Base-by-base conservation (phyloP, 2,888 invertebrate genomes). In the Polydrusus tereticollis region DNA sequence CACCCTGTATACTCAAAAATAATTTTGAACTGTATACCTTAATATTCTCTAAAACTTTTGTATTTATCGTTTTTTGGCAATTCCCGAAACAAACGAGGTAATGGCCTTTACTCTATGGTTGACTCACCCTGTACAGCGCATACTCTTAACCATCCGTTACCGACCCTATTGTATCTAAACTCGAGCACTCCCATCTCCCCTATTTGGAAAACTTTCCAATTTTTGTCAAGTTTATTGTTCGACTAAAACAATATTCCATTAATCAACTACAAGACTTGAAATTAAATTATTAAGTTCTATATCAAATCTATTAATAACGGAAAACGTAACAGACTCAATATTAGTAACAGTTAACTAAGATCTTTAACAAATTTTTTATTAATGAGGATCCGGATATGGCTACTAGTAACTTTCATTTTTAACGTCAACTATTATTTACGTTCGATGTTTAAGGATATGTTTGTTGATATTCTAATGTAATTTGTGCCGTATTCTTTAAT, bases 401-500 rank as follows among this genome's bases (percentile, higher is more conserved):
- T 59, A 50, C 33, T 45, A 38, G 67, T 47, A 47, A 68, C 67
- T 68, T 68, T 68, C 67, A 68, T 68, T 68, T 68, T 68, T 60
- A 67, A 59, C 59, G 60, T 60, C 60, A 36, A 20, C 16, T 33
- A 67, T 68, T 68, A 59, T 50, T 59, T 47, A 12, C 33, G 20
- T 68, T 36, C 43, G 47, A 68, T 47, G 33, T 50, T 68, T 26
- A 0, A 2, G 41, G 4, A 16, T 23, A 26, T 52, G 3, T 10
- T 33, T 55, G 29, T 29, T 16, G 29, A 55, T 55, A 33, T 55
- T 55, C 29, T 55, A 55, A 55, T 14, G 29, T 29, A 29, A 29
- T 55, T 26, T n/a, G n/a, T n/a, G n/a, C n/a, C n/a, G n/a, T n/a
- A n/a, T n/a, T n/a, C n/a, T n/a, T n/a, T n/a, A n/a, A n/a, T n/a